A percentile compares a stretch with the other conserved stretches of the same genome.
phyloP scores from a whole-genome alignment of 2,888 invertebrate species.

The Ashinkailepas kermadecensis region DNA sequence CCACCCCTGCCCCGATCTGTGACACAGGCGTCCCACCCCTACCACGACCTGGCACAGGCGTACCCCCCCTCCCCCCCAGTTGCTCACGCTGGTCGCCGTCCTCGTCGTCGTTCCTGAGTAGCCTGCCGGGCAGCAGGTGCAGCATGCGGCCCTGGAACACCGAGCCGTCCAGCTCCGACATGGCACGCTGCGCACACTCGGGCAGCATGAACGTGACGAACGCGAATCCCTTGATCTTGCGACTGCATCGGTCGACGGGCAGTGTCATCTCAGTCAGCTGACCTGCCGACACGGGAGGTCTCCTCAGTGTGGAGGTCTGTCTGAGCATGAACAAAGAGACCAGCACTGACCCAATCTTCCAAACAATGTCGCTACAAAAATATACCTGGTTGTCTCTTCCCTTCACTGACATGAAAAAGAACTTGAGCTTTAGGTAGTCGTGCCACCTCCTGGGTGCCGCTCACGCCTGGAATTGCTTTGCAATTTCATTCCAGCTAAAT shows the following conservation, averaged over 20 bases:
- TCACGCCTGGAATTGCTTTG: too few relatives aligned
- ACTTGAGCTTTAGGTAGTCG: too few relatives aligned
- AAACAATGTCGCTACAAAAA: too few relatives aligned
- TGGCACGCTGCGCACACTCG: conserved; percentile 88
- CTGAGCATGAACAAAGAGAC: too few relatives aligned
- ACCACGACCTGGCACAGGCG: background rate
- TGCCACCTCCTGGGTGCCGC: too few relatives aligned
- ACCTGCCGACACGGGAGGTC: conserved; percentile 48
- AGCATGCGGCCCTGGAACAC: conserved; percentile 85
- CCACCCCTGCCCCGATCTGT: conserved; percentile 28
- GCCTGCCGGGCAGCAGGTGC: conserved; percentile 81
- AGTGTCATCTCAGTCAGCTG: conserved; percentile 77
- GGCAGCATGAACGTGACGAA: conserved; percentile 87
- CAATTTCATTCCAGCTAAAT: too few relatives aligned
- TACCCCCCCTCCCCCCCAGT: background rate
- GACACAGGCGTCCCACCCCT: conserved; percentile 16
- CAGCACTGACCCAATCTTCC: too few relatives aligned
- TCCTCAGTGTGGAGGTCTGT: background rate
- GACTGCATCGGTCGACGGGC: conserved; percentile 72
- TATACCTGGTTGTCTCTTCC: too few relatives aligned
- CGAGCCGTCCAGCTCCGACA: conserved; percentile 78
- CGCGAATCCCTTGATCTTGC: conserved; percentile 86
- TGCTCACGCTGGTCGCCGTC: conserved; percentile 29
- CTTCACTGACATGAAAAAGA: too few relatives aligned
- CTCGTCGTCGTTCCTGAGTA: conserved; percentile 45